Evolutionary conservation across 2,888 invertebrate species (phyloP), one percentile per base, ranked within the genome.

Genomic region (Platerodrilus igneus): DNA sequence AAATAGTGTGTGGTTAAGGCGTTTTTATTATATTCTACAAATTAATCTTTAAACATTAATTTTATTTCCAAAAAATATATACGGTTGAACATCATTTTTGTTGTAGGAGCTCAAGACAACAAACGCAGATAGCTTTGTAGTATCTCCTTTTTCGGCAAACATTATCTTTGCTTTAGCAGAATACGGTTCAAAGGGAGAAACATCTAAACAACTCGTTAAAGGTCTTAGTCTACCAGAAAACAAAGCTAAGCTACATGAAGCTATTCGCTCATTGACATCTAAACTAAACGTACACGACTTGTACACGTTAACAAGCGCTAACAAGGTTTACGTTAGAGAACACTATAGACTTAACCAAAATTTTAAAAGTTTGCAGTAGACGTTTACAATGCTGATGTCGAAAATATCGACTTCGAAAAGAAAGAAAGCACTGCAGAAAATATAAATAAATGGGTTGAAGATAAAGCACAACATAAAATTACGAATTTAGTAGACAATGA

Each of bases 371-470:
- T 10, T 17, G 30, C 30, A 3, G 6, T 9, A n/a, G 9, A 30
- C 5, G 6, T 16, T 3, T 30, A 19, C 16, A 4, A 16, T 3
- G 30, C 30, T 4, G 30, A 18, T 5, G 19, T 30, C 7, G 9
- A 30, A 18, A 30, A 30, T 13, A 18, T 30, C 10, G 8, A 30
- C 10, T 30, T 30, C 16, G 9, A 10, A 2, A n/a, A 17, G 6
- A 9, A 30, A n/a, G 2, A 23, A 15, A 15, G 2, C 26, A 53
- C 65, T 0, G 58, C 63, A 0, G 15, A 39, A 3, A 39, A 22
- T 1, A 67, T 67, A 7, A 66, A 66, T 42, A 28, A 52, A 18
- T 66, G 65, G 64, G 64, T 66, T 1, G 60, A 59, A 39, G 52
- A 64, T 64, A 60, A 47, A 47, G n/a, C n/a, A n/a, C n/a, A n/a